Conservation (phyloP, 2,113 vertebrate species). For the Okapia johnstoni region DNA sequence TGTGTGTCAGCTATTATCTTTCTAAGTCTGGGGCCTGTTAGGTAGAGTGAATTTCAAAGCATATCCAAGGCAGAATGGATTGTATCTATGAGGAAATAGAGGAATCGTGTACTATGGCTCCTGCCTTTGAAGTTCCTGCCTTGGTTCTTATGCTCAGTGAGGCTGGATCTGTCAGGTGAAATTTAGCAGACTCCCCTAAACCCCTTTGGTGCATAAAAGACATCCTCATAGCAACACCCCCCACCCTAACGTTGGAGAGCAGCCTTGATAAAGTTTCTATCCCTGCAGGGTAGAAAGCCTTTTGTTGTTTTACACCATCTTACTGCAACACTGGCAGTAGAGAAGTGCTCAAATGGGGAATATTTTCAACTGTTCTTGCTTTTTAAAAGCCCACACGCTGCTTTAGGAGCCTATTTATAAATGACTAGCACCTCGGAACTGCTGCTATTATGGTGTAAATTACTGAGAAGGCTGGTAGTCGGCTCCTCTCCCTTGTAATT, state of each 20-base stretch:
- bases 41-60: not conserved
- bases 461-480: slow-evolving; percentile 33
- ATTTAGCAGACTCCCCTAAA: not conserved
- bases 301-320: not conserved
- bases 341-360: slow-evolving; percentile 17
- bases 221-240: not conserved
- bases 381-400: slow-evolving; percentile 40
- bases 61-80: not conserved
- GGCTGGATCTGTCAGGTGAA: not conserved
- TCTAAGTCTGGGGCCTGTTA: not conserved
- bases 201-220: not conserved
- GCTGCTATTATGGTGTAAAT: slow-evolving; percentile 55
- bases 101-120: not conserved
- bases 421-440: not conserved
- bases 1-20: not conserved
- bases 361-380: slow-evolving; percentile 3
- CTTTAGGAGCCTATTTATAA: slow-evolving; percentile 59
- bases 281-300: not conserved
- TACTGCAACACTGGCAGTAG: not conserved
- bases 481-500: slow-evolving; percentile 14
- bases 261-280: not conserved
- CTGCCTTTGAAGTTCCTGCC: not conserved
- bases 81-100: not conserved
- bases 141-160: not conserved
- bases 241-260: not conserved